phyloP scores from a whole-genome alignment of 2,888 invertebrate genomes.

The Muschampia plurimacula region DNA sequence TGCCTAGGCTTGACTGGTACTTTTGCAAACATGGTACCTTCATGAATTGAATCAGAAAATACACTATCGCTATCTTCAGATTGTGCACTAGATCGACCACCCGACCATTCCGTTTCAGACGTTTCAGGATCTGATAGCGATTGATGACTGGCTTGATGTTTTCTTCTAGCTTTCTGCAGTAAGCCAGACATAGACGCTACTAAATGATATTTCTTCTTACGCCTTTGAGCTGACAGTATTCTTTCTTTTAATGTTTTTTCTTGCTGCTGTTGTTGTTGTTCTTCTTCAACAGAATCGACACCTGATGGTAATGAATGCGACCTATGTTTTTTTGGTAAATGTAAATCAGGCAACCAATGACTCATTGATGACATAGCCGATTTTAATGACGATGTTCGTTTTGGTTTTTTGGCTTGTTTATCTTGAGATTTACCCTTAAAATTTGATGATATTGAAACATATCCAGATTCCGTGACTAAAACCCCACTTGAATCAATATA shows the following conservation, averaged over 20 bases:
- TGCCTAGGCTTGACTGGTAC: constrained; percentile 79
- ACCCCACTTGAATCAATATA: constrained; percentile 79
- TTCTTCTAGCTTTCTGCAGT: constrained; percentile 93
- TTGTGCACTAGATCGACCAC: constrained; percentile 87
- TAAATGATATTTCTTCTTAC: constrained; percentile 92
- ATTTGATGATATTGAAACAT: constrained; percentile 90
- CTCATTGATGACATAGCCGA: constrained; percentile 93
- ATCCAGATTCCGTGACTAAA: constrained; percentile 92
- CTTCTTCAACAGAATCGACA: constrained; percentile 84
- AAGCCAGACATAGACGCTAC: constrained; percentile 94
- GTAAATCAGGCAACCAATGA: constrained; percentile 92
- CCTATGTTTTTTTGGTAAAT: constrained; percentile 91
- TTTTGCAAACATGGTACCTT: constrained; percentile 87
- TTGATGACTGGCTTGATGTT: constrained; percentile 86
- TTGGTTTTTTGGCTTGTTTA: constrained; percentile 88
- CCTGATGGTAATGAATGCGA: constrained; percentile 93
- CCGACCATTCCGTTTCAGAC: constrained; percentile 90
- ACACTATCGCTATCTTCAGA: constrained; percentile 92
- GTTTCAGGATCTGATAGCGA: constrained; percentile 92
- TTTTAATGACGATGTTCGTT: constrained; percentile 90
- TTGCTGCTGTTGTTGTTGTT: constrained; percentile 79
- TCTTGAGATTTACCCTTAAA: constrained; percentile 82
- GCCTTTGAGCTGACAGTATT: constrained; percentile 79
- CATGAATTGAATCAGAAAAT: constrained; percentile 89
- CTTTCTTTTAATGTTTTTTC: constrained; percentile 79